A percentile compares a stretch with the other conserved stretches of the same genome.
These are phyloP conservation scores for Dallia pectoralis DNA, from an alignment of 2,797 vertebrate species.

Conservation along the genomic window DNA sequence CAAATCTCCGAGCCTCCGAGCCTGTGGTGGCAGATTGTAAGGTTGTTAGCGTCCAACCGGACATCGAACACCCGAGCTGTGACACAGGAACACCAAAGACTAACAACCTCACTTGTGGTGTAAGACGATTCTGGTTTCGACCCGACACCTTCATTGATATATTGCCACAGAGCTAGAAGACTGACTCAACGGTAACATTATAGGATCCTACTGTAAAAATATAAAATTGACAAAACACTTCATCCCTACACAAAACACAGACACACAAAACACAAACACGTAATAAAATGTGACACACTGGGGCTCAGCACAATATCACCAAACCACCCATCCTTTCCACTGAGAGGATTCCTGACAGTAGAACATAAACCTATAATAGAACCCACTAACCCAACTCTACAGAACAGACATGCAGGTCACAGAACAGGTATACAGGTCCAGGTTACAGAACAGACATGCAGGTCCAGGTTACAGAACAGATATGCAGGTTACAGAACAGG, in stretches of 20 bases:
- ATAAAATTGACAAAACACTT: not conserved
- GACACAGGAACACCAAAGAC: not conserved
- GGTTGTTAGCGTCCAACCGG: not conserved
- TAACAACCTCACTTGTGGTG: not conserved
- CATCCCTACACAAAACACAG: slow-evolving; percentile 2
- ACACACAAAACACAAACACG: not conserved
- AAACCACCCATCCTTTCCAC: not conserved
- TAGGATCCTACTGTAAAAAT: not conserved
- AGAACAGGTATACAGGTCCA: too few species aligned
- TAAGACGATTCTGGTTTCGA: not conserved
- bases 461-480: too few species aligned
- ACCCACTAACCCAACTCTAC: slow-evolving; percentile 19
- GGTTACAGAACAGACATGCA: too few species aligned
- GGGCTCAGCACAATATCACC: not conserved
- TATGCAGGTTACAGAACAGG: too few species aligned
- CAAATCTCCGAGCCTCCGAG: not conserved
- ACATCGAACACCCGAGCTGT: not conserved
- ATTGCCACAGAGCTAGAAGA: not conserved
- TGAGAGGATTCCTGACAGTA: not conserved
- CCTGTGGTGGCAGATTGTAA: not conserved
- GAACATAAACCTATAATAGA: not conserved
- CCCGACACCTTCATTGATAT: too few species aligned
- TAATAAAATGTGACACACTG: too few species aligned
- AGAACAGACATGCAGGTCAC: too few species aligned
- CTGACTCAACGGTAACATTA: not conserved